Evolutionary conservation across 2,797 vertebrate genomes (phyloP), one percentile per base, ranked within the genome.

Genomic region (Schizopygopsis malacanthus): DNA sequence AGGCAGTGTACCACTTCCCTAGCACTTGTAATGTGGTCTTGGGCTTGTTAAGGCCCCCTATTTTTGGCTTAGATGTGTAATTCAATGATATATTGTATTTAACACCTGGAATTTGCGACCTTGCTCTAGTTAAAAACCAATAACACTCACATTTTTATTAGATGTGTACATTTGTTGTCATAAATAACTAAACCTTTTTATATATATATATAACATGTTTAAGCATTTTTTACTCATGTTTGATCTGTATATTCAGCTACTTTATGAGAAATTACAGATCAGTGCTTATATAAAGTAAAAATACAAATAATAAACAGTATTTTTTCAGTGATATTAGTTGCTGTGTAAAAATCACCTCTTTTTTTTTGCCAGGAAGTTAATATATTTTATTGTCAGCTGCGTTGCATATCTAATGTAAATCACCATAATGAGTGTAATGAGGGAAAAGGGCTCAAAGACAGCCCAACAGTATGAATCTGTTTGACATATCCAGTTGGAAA

Each of bases 381-480:
- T 77, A 20, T 39, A 41, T 65, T 2, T 54, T 22, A 69, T 43
- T 75, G 54, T 2, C 25, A 69, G 47, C 4, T 37, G 54, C 47
- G 6, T 54, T 69, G 45, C 59, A 47, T 75, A 15, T n/a, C 37
- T 59, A 54, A 43, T 69, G 6, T 67, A 50, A 70, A 76, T 77
- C 33, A 67, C 63, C 15, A 37, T 67, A 8, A 41, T 43, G 54
- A 76, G 82, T 47, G 59, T 61, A 47, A 45, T 71, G 72, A 87
- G 39, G 41, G 10, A 81, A 70, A 16, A 43, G 47, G 28, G 61
- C 72, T n/a, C 11, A 78, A 65, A 82, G 71, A 25, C 41, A n/a
- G n/a, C 72, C 63, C 45, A 41, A 52, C 41, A 78, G 79, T 52
- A 76, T 82, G n/a, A 85, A 85, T 82, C 83, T 77, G 71, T 82